phyloP scores from a whole-genome alignment of 2,113 vertebrate species.

The Ammodytes dubius region DNA sequence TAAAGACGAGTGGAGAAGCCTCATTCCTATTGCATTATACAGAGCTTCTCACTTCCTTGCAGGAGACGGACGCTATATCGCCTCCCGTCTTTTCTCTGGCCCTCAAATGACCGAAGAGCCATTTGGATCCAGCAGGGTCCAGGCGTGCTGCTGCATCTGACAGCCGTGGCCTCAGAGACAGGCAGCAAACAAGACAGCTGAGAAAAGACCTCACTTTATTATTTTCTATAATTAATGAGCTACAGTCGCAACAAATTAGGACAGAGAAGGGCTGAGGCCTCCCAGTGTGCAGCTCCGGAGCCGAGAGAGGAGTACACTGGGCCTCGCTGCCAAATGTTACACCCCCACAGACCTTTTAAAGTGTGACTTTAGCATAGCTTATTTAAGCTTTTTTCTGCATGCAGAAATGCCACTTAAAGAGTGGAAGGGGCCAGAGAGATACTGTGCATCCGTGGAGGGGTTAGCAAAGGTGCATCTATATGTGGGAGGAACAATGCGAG shows the following conservation, averaged over 20 bases:
- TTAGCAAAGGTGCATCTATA: constrained; percentile 60
- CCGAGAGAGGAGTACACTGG: constrained; percentile 57
- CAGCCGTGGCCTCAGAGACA: constrained; percentile 71
- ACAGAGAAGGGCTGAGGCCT: constrained; percentile 76
- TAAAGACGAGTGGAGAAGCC: constrained; percentile 27
- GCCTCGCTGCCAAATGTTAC: constrained; percentile 70
- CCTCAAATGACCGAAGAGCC: constrained; percentile 48
- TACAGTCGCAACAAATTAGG: constrained; percentile 81
- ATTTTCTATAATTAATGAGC: constrained; percentile 87
- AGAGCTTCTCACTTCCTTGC: constrained; percentile 39
- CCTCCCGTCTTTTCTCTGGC: constrained; percentile 28
- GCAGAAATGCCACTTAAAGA: constrained; percentile 76
- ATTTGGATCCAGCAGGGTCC: constrained; percentile 55
- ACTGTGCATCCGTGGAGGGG: constrained; percentile 65
- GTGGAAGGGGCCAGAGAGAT: constrained; percentile 43
- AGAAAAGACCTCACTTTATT: constrained; percentile 85
- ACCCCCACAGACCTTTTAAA: constrained; percentile 81
- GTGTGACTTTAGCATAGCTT: constrained; percentile 76
- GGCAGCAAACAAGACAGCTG: constrained; percentile 80
- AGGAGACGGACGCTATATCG: constrained; percentile 37
- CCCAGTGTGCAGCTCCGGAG: constrained; percentile 63
- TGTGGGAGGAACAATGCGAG: constrained; percentile 76
- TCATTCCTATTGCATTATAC: constrained; percentile 43
- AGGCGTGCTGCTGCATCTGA: constrained; percentile 69
- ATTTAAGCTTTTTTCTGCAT: constrained; percentile 67